A percentile compares a stretch with the other conserved stretches of the same genome.
These are phyloP conservation scores for Drosophila algonquin DNA, from an alignment of 2,888 invertebrate species.

Conservation along the genomic window DNA sequence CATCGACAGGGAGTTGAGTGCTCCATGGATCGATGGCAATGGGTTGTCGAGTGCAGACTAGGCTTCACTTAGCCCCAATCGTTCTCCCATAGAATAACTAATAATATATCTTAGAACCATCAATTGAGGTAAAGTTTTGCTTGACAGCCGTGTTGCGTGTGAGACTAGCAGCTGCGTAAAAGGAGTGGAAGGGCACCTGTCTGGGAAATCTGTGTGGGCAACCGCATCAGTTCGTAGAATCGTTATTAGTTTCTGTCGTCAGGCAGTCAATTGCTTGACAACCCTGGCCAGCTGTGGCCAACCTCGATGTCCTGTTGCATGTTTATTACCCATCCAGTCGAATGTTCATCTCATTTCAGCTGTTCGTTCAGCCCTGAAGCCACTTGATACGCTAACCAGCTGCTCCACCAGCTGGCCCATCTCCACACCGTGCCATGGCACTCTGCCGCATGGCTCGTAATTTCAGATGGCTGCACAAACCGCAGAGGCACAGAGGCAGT, in stretches of 20 bases:
- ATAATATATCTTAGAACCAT: no score
- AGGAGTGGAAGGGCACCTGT: no score
- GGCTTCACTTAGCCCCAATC: no score
- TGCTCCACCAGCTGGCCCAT: neutral
- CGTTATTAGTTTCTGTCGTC: neutral
- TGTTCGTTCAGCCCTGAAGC: constrained; percentile 6
- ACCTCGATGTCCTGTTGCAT: constrained; percentile 14
- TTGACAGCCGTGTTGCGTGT: no score
- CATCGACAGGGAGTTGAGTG: neutral
- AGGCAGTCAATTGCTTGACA: neutral
- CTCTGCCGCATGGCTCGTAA: constrained; percentile 41
- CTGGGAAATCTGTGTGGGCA: neutral
- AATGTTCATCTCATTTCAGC: constrained; percentile 38
- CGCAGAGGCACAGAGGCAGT: constrained; percentile 42
- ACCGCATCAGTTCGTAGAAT: neutral
- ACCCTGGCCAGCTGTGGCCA: constrained; percentile 5
- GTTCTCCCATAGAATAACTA: no score
- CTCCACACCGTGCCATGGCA: constrained; percentile 17
- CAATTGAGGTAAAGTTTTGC: no score
- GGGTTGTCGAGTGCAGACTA: constrained; percentile 30
- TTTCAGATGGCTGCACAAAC: constrained; percentile 62
- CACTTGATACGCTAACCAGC: constrained; percentile 50
- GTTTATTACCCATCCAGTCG: constrained; percentile 46
- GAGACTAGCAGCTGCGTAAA: no score
- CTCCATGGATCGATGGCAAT: neutral